Base-by-base conservation (phyloP, 1,140 invertebrate species). In the Plectus sambesii region DNA sequence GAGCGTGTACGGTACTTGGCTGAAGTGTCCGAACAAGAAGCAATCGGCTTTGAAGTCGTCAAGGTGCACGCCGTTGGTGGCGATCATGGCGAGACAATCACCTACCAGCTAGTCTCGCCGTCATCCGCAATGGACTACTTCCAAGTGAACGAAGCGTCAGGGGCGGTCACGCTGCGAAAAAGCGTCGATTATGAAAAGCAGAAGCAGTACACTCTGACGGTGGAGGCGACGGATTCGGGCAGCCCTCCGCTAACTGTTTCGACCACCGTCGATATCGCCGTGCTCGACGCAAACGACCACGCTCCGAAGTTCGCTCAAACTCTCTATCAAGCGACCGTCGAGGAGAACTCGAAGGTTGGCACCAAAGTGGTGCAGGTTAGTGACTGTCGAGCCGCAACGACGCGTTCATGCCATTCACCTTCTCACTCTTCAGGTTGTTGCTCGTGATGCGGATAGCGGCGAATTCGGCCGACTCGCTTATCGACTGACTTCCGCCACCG, bases 261-360 rank as follows among this genome's bases (percentile, higher is more conserved):
- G 17, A 79, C 85, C 2, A 79, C 80, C 43, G 79, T 96, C 4
- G 70, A 79, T 25, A 77, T 97, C 9, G 78, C 77, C 30, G 81
- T 97, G 22, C 72, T 83, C 12, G 90, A 97, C 72, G 83, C 84
- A 46, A 98, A 98, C 71, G 92, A 97, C 73, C 92, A 92, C 73
- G 81, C 39, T 55, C 47, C 47, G 57, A 22, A 82, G 0, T 86
- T 92, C 68, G 2, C 80, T 96, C 0, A 81, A 85, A 72, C 26
- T 38, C 19, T 53, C 12, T 82, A 83, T 1, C 85, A 87, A 5
- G 82, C 83, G 0, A 80, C 87, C 0, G 87, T 83, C 0, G 90
- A 87, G 0, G 92, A 97, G 74, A 93, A 97, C 71, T 80, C 85
- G 0, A 83, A 85, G 54, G 78, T 90, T 35, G 88, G 86, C 2